Percentiles rank a stretch among this genome's conserved stretches.
These are phyloP conservation scores for Lasioglossum pauxillum DNA, from an alignment of 2,888 invertebrate genomes.

Conservation along the genomic window DNA sequence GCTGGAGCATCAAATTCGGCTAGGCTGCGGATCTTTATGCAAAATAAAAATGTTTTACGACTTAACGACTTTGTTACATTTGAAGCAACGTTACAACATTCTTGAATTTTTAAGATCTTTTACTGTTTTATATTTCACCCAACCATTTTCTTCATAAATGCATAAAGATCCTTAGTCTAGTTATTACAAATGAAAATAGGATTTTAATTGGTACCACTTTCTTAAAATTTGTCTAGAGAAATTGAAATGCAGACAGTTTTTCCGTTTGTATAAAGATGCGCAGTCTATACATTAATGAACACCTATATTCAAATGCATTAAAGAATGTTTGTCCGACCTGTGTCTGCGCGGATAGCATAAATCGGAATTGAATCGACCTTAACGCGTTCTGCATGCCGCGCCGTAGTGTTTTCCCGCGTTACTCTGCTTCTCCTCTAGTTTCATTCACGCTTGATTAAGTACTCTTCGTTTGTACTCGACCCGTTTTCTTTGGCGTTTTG, in stretches of 20 bases:
- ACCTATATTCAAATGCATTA: neutral
- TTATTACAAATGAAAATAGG: too few species aligned
- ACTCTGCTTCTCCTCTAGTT: neutral
- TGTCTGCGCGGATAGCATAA: neutral
- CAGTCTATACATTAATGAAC: neutral
- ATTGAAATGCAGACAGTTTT: neutral
- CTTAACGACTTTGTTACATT: too few species aligned
- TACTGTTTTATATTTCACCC: too few species aligned
- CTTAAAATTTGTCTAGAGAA: too few species aligned
- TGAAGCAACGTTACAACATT: too few species aligned
- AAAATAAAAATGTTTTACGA: too few species aligned
- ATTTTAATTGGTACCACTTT: too few species aligned
- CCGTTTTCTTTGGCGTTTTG: neutral
- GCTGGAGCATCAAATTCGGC: too few species aligned
- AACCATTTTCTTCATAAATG: too few species aligned
- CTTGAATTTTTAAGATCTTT: too few species aligned
- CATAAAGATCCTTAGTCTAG: too few species aligned
- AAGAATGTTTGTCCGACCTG: neutral
- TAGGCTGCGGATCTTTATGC: too few species aligned
- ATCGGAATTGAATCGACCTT: neutral
- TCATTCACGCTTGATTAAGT: neutral
- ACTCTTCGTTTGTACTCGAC: neutral
- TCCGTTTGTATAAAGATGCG: neutral
- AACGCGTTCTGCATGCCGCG: neutral
- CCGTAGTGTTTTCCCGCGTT: neutral